Evolutionary conservation across 2,888 invertebrate genomes (phyloP).

Genomic region (Andrena praecox): DNA sequence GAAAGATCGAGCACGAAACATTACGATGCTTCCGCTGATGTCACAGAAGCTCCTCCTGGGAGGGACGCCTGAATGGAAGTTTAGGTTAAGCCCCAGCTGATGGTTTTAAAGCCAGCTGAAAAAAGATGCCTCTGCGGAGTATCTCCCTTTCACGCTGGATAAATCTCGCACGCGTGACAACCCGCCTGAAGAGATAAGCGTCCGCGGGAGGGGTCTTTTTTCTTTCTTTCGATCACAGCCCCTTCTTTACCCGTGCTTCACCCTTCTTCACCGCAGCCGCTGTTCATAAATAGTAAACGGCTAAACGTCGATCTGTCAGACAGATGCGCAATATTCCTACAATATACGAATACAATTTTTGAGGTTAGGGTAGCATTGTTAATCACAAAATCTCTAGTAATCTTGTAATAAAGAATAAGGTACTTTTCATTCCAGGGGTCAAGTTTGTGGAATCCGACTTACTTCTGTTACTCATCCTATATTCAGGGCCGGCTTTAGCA

Average conservation of each 20-base stretch:
- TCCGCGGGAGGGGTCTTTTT: conserved; percentile 41
- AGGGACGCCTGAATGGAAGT: background rate
- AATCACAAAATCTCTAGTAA: too few relatives aligned
- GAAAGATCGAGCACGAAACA: conserved; percentile 10
- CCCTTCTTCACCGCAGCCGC: background rate
- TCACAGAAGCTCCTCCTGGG: background rate
- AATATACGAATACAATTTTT: too few relatives aligned
- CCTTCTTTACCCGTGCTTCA: conserved; percentile 19
- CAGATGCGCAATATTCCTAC: conserved; percentile 52
- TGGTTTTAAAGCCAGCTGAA: conserved; percentile 43
- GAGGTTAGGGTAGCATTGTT: too few relatives aligned
- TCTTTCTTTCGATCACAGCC: conserved; percentile 2
- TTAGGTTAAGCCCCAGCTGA: conserved; percentile 34
- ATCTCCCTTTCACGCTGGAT: conserved; percentile 67
- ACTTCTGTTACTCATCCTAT: too few relatives aligned
- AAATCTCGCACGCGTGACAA: conserved; percentile 63
- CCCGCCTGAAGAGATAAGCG: conserved; percentile 67
- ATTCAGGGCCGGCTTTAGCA: too few relatives aligned
- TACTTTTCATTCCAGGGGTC: too few relatives aligned
- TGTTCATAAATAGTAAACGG: conserved; percentile 77
- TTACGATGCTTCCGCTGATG: conserved; percentile 9
- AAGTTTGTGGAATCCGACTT: too few relatives aligned
- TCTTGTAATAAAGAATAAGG: too few relatives aligned
- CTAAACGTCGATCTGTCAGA: conserved; percentile 68
- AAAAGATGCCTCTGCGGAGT: conserved; percentile 56